A percentile compares a stretch with the other conserved stretches of the same genome.
These are phyloP conservation scores for Eonycteris spelaea DNA, from an alignment of 2,113 vertebrate genomes.

Conservation along the genomic window DNA sequence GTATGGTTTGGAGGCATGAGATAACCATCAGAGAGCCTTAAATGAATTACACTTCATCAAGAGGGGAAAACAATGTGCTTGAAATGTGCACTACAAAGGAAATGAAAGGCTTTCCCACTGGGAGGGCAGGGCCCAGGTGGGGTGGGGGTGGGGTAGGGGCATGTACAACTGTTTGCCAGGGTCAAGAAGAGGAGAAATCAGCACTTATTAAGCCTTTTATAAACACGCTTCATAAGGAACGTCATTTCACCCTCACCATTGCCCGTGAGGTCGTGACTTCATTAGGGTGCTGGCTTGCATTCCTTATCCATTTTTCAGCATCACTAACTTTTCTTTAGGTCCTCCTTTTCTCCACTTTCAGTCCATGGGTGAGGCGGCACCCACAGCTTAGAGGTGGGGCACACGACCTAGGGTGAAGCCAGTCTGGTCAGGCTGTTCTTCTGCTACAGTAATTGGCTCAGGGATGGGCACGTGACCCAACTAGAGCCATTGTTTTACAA, in stretches of 20 bases:
- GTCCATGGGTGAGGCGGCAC: neutral
- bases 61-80: constrained; percentile 72
- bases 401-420: neutral
- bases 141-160: too few relatives aligned
- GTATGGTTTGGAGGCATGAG: constrained; percentile 74
- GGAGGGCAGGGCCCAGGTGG: neutral
- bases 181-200: neutral
- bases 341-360: neutral
- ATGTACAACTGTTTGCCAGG: neutral
- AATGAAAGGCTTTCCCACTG: neutral
- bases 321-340: neutral
- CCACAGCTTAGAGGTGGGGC: neutral
- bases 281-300: neutral
- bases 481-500: neutral
- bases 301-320: neutral
- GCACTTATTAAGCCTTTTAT: neutral
- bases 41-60: constrained; percentile 76
- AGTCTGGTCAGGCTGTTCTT: neutral
- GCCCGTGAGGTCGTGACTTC: neutral
- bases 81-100: constrained; percentile 62
- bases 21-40: constrained; percentile 70
- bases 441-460: neutral
- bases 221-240: neutral
- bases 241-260: neutral
- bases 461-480: neutral